These are phyloP conservation scores for Chauna torquata DNA, from an alignment of 2,113 vertebrate species.

Conservation along the genomic window DNA sequence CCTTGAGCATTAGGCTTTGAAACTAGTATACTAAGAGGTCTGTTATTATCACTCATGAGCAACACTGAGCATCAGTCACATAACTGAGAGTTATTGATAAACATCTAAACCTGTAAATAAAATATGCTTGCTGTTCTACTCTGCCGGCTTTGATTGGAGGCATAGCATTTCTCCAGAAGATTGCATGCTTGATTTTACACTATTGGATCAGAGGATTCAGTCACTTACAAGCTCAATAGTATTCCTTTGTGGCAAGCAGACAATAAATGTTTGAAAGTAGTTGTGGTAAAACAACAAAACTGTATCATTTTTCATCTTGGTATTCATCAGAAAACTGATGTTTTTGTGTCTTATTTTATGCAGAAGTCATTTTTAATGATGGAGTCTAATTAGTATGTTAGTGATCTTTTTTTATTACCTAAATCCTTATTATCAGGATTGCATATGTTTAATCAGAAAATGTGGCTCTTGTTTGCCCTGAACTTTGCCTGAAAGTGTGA, in stretches of 20 bases:
- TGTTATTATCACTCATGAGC: neutral
- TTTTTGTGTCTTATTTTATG: neutral
- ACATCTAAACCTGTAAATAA: constrained; percentile 1
- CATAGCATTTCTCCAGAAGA: neutral
- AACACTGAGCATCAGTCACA: neutral
- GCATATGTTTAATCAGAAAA: neutral
- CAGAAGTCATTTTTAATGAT: neutral
- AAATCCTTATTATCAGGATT: neutral
- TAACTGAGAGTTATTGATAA: neutral
- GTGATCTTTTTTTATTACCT: neutral
- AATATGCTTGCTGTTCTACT: neutral
- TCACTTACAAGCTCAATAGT: neutral
- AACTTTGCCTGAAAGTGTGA: neutral
- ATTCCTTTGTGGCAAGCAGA: neutral
- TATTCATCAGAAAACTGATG: neutral
- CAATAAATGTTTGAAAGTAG: neutral
- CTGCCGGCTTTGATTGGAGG: neutral
- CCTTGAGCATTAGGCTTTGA: constrained; percentile 10
- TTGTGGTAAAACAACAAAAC: neutral
- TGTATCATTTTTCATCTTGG: neutral
- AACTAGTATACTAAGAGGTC: neutral
- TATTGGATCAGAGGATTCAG: neutral
- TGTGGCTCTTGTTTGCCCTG: neutral
- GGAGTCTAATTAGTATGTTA: neutral
- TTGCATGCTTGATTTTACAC: neutral